Conservation (phyloP, 2,888 invertebrate species). For the Pandemis cinnamomeana region DNA sequence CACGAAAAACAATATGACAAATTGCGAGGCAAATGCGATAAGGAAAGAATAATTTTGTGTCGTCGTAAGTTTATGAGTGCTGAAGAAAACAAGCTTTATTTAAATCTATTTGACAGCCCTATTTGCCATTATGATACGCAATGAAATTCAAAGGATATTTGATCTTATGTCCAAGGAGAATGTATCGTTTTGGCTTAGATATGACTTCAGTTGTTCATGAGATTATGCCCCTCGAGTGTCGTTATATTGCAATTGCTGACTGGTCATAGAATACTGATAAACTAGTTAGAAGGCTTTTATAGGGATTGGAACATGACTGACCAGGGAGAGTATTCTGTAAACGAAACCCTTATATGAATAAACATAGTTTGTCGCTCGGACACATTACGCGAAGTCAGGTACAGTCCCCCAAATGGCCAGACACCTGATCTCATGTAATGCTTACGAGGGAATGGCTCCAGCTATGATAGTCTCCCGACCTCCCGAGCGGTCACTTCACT, state of each 20-base stretch:
- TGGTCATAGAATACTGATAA: slow-evolving; percentile 13
- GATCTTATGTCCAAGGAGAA: not conserved
- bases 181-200: not conserved
- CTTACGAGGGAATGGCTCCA: too few relatives aligned
- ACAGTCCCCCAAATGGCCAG: too few relatives aligned
- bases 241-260: not conserved
- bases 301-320: not conserved
- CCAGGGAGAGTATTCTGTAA: too few relatives aligned
- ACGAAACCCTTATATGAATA: not conserved
- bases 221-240: not conserved
- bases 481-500: too few relatives aligned
- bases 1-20: too few relatives aligned
- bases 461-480: too few relatives aligned
- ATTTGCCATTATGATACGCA: not conserved
- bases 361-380: too few relatives aligned
- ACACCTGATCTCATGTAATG: too few relatives aligned
- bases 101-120: slow-evolving; percentile 3
- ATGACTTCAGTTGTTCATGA: not conserved
- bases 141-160: not conserved
- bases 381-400: too few relatives aligned
- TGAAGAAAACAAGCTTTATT: not conserved
- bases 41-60: not conserved
- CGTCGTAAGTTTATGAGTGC: not conserved
- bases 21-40: too few relatives aligned
- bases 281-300: not conserved